These are phyloP conservation scores for Sminthurinus signatus DNA, from an alignment of 1,140 invertebrate genomes.

Conservation along the genomic window DNA sequence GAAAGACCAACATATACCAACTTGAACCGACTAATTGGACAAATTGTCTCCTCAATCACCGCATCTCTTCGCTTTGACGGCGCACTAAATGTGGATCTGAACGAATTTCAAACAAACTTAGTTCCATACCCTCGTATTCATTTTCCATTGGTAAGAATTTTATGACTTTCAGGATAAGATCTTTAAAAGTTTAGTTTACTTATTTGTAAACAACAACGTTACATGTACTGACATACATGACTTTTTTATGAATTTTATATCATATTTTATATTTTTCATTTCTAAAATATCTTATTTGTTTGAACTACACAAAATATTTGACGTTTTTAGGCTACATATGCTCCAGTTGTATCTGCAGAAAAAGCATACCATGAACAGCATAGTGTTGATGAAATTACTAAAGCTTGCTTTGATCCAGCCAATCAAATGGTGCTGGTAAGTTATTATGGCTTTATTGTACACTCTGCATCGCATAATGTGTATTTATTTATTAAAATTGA, in stretches of 20 bases:
- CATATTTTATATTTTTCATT: no score
- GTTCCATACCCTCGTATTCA: constrained; percentile 57
- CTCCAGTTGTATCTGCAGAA: constrained; percentile 50
- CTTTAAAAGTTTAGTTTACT: no score
- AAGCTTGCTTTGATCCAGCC: constrained; percentile 67
- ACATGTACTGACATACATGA: no score
- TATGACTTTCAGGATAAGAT: no score
- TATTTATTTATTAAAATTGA: no score
- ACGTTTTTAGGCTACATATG: constrained; percentile 46
- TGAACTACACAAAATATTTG: constrained; percentile 56
- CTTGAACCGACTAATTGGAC: constrained; percentile 52
- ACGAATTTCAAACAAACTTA: constrained; percentile 57
- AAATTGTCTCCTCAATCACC: constrained; percentile 55
- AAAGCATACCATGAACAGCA: constrained; percentile 64
- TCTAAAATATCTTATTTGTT: constrained; percentile 56
- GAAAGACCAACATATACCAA: constrained; percentile 55
- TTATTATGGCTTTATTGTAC: no score
- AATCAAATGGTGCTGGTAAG: constrained; percentile 76
- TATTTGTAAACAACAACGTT: no score
- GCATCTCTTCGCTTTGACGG: constrained; percentile 57
- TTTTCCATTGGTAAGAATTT: constrained; percentile 46
- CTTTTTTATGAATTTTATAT: no score
- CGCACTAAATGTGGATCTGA: constrained; percentile 57
- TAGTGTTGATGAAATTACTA: constrained; percentile 64
- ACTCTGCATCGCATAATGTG: no score